Conservation (phyloP, 2,888 invertebrate species). For the Lathronympha strigana region DNA sequence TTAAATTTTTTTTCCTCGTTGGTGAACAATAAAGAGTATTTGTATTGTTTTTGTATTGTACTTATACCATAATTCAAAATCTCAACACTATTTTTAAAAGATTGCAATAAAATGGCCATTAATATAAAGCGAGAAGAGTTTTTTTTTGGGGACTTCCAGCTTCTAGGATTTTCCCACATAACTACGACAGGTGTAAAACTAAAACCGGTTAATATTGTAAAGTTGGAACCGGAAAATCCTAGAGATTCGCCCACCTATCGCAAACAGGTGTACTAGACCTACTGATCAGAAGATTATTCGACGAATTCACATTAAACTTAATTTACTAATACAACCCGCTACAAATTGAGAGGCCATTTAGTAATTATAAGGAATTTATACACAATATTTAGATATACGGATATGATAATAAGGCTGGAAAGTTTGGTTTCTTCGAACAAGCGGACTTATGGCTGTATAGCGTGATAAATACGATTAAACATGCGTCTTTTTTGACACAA, state of each 20-base stretch:
- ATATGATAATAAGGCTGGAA: slow-evolving; percentile 9
- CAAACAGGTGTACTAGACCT: neutral
- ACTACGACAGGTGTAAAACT: neutral
- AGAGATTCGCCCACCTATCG: slow-evolving; percentile 1
- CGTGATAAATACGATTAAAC: neutral
- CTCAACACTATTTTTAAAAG: too few species aligned
- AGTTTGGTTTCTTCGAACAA: neutral
- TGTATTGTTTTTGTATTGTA: too few species aligned
- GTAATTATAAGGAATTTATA: slow-evolving; percentile 23
- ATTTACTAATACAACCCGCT: slow-evolving; percentile 10
- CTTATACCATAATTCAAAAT: too few species aligned
- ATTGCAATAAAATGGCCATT: too few species aligned
- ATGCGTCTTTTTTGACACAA: neutral
- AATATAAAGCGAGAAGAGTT: too few species aligned
- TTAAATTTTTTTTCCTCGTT: too few species aligned
- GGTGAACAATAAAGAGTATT: too few species aligned
- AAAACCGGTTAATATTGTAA: too few species aligned
- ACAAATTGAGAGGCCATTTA: slow-evolving; percentile 23
- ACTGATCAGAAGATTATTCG: slow-evolving; percentile 4
- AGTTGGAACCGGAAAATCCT: too few species aligned
- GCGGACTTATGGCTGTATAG: neutral
- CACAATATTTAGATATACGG: slow-evolving; percentile 13
- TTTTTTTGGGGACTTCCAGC: too few species aligned
- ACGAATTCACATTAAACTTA: slow-evolving; percentile 4
- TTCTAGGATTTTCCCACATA: too few species aligned